Evolutionary conservation across 2,797 vertebrate species (phyloP).

Genomic region (Poeciliopsis presidionis): DNA sequence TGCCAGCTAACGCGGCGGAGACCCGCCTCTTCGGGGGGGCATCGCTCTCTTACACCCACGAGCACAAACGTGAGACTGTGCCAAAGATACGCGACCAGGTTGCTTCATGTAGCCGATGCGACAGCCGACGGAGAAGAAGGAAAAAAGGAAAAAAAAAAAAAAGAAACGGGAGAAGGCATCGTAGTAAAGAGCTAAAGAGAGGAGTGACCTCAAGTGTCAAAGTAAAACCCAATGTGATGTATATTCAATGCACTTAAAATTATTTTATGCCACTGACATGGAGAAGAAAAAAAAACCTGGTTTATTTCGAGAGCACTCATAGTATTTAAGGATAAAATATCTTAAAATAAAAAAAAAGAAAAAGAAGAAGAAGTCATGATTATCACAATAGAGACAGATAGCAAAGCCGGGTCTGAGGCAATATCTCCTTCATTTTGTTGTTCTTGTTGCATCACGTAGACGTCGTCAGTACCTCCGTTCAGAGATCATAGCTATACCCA

Average conservation of each 20-base stretch:
- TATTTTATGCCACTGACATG: slow-evolving; percentile 77
- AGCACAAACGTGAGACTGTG: slow-evolving; percentile 83
- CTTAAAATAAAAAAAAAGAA: slow-evolving; percentile 68
- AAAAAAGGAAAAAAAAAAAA: slow-evolving; percentile 1
- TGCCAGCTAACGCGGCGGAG: slow-evolving; percentile 51
- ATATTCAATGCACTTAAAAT: slow-evolving; percentile 78
- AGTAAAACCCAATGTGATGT: slow-evolving; percentile 79
- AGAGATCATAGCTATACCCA: slow-evolving; percentile 63
- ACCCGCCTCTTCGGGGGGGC: slow-evolving; percentile 8
- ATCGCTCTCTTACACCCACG: slow-evolving; percentile 70
- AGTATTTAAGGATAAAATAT: slow-evolving; percentile 81
- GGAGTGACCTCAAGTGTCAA: slow-evolving; percentile 68
- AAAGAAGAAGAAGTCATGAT: slow-evolving; percentile 77
- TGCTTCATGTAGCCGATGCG: slow-evolving; percentile 77
- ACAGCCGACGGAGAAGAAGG: slow-evolving; percentile 61
- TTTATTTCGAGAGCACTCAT: slow-evolving; percentile 81
- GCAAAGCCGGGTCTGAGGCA: slow-evolving; percentile 80
- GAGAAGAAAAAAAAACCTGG: slow-evolving; percentile 62
- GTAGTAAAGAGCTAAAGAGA: slow-evolving; percentile 49
- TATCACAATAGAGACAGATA: slow-evolving; percentile 75
- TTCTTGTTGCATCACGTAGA: slow-evolving; percentile 76
- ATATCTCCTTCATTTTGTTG: slow-evolving; percentile 80
- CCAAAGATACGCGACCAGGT: slow-evolving; percentile 81
- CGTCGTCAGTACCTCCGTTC: slow-evolving; percentile 70
- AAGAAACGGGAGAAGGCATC: slow-evolving; percentile 37